A percentile compares a stretch with the other conserved stretches of the same genome.
Evolutionary conservation across 2,797 vertebrate genomes (phyloP).

Genomic region (Lagorchestes hirsutus): DNA sequence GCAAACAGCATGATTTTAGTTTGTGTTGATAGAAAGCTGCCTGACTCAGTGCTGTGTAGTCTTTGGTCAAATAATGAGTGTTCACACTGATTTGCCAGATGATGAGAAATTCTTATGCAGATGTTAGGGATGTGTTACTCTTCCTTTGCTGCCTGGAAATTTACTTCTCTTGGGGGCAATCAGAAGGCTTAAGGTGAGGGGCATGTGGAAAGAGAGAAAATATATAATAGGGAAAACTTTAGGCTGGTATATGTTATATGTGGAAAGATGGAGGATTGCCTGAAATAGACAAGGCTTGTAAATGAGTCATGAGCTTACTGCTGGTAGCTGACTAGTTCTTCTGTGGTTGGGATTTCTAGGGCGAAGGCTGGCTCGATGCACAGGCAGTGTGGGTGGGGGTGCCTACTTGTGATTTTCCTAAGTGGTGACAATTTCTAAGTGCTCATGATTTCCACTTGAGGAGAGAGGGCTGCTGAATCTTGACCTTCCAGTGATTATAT

Average conservation of each 20-base stretch:
- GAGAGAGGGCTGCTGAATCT: neutral
- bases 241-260: conserved; percentile 16
- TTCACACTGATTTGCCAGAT: neutral
- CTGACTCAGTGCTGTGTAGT: conserved; percentile 8
- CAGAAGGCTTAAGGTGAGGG: neutral
- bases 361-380: neutral
- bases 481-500: neutral
- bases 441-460: neutral
- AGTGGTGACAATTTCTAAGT: conserved; percentile 15
- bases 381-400: neutral
- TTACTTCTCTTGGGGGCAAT: conserved; percentile 54
- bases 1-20: neutral
- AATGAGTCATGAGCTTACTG: conserved; percentile 26
- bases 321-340: conserved; percentile 26
- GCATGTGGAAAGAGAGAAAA: conserved; percentile 45
- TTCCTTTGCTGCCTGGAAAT: conserved; percentile 24
- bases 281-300: neutral
- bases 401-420: neutral
- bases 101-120: conserved; percentile 44
- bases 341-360: neutral
- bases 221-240: neutral
- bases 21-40: neutral
- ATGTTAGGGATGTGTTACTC: neutral
- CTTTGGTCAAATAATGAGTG: conserved; percentile 35
- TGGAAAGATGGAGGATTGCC: neutral